Evolutionary conservation across 2,797 vertebrate genomes (phyloP), one percentile per base, ranked within the genome.

Genomic region (Etheostoma nigrum): DNA sequence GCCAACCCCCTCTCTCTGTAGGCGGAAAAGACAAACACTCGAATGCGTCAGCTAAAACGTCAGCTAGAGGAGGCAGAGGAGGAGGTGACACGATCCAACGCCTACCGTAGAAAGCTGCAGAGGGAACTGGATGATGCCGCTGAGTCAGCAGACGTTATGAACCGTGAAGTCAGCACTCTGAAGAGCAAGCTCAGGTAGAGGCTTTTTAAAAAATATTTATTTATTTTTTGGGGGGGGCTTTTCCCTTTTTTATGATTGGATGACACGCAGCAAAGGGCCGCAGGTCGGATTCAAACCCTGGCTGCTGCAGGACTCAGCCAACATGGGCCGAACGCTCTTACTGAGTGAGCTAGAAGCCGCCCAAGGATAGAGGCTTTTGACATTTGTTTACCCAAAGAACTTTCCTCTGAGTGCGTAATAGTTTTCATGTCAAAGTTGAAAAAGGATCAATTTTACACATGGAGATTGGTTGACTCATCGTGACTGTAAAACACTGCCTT

Each of bases 31-130:
- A 92, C 95, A 1, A 99, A 98, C 1, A 87, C 83, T 59, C 95
- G 97, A 36, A 96, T 97, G 97, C 97, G 97, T 65, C 98, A 98
- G 92, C 94, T 99, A 53, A 99, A 99, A 81, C 94, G 97, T 33
- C 97, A 98, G 92, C 93, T 99, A 70, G 98, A 99, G 91, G 98
- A 99, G 85, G 94, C 98, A 0, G 98, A 99, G 79, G 98, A 99
- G 72, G 98, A 99, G 88, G 93, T 96, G 2, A 97, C 97, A 0
- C 95, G 97, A 1, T 95, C 97, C 69, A 99, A 99, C 0, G 97
- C 96, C 7, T 95, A 92, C 58, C 95, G 97, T 23, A 97, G 98
- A 78, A 99, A 98, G 71, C 95, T 99, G 47, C 98, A 98, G 93
- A 94, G 98, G 8, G 98, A 99, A 73, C 94, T 99, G 86, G 98